Percentiles rank a stretch among this genome's conserved stretches.
Conservation (phyloP, 2,888 invertebrate species). For the Osmoderma eremita region DNA sequence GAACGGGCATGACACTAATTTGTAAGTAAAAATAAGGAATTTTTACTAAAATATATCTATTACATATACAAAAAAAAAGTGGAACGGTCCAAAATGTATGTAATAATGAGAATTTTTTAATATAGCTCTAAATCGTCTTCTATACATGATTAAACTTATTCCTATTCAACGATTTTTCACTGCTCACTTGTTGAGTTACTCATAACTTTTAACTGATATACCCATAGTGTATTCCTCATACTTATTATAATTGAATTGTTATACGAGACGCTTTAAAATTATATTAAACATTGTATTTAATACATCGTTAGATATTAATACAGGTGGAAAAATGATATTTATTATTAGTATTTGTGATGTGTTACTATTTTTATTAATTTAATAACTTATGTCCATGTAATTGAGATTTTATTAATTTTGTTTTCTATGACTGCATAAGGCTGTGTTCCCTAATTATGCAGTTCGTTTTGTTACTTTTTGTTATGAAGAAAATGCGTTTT, state of each 20-base stretch:
- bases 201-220: no score
- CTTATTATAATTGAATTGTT: neutral
- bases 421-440: slow-evolving; percentile 29
- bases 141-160: neutral
- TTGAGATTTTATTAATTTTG: slow-evolving; percentile 26
- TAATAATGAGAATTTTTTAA: slow-evolving; percentile 16
- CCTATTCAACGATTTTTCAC: no score
- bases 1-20: slow-evolving; percentile 25
- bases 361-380: slow-evolving; percentile 31
- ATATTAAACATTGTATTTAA: slow-evolving; percentile 26
- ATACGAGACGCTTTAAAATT: slow-evolving; percentile 24
- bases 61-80: slow-evolving; percentile 15
- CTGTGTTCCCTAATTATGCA: slow-evolving; percentile 31
- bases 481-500: no score
- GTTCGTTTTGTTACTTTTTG: slow-evolving; percentile 4
- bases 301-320: slow-evolving; percentile 33
- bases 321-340: slow-evolving; percentile 23
- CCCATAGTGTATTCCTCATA: neutral
- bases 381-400: slow-evolving; percentile 18
- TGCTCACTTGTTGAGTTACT: no score
- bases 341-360: slow-evolving; percentile 34
- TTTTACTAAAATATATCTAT: slow-evolving; percentile 31
- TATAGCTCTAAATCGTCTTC: slow-evolving; percentile 27
- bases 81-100: slow-evolving; percentile 19
- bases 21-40: slow-evolving; percentile 32